Conservation (phyloP, 1,140 invertebrate genomes). For the Phymorhynchus buccinoides region DNA sequence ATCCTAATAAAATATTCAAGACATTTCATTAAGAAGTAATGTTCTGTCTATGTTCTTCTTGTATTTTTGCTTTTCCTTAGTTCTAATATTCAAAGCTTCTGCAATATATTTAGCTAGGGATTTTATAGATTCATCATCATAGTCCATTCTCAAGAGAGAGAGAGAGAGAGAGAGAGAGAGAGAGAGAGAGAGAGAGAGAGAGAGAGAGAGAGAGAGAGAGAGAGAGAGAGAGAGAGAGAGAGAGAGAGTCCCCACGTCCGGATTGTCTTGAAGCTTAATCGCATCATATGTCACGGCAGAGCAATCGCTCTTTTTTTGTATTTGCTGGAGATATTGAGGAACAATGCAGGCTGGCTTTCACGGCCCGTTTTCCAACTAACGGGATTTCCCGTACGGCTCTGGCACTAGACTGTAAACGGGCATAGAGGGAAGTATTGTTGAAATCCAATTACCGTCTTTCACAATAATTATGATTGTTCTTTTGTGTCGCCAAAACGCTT, state of each 20-base stretch:
- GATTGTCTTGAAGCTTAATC: conserved; percentile 26
- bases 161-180: no score
- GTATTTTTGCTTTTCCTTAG: no score
- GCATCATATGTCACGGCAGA: conserved; percentile 28
- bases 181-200: no score
- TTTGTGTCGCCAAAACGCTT: not conserved
- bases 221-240: not conserved
- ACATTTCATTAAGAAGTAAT: no score
- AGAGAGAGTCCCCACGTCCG: not conserved
- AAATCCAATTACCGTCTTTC: conserved; percentile 28
- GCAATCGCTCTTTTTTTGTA: conserved; percentile 19
- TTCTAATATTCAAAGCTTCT: no score
- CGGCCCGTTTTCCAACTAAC: not conserved
- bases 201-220: no score
- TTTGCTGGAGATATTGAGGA: not conserved
- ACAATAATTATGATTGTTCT: not conserved
- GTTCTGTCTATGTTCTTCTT: no score
- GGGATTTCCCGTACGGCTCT: conserved; percentile 13
- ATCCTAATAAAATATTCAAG: no score
- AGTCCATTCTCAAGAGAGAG: no score
- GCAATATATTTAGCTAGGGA: no score
- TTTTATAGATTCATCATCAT: no score
- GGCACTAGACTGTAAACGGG: not conserved
- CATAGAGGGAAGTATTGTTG: not conserved
- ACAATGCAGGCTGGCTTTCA: conserved; percentile 16